These are phyloP conservation scores for Psix sp. DNA, from an alignment of 1,140 invertebrate species.

Conservation along the genomic window DNA sequence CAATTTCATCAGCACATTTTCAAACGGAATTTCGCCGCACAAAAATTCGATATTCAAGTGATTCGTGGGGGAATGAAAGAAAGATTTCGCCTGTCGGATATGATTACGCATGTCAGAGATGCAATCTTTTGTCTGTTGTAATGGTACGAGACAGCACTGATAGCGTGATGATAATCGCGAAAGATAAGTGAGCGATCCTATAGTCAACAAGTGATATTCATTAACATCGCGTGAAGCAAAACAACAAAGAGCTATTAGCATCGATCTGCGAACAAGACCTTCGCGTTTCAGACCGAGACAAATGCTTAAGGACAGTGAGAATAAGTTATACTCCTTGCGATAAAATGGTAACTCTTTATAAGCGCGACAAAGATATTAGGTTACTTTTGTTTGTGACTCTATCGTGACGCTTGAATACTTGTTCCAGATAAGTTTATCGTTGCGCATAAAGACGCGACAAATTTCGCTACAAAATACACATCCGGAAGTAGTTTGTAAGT, in stretches of 20 bases:
- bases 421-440: slow-evolving; percentile 32
- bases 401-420: slow-evolving; percentile 15
- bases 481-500: slow-evolving; percentile 2
- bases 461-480: slow-evolving; percentile 12
- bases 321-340: slow-evolving; percentile 26
- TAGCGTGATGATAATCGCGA: slow-evolving; percentile 54
- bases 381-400: slow-evolving; percentile 18
- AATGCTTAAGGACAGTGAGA: slow-evolving; percentile 11
- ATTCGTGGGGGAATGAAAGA: background rate
- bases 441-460: slow-evolving; percentile 17
- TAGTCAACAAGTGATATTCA: slow-evolving; percentile 60
- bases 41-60: no score
- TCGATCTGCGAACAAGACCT: slow-evolving; percentile 43
- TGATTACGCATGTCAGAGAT: slow-evolving; percentile 22
- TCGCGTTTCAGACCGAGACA: slow-evolving; percentile 26
- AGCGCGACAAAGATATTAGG: slow-evolving; percentile 20
- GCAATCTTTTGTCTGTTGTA: slow-evolving; percentile 26
- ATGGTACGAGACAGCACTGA: slow-evolving; percentile 35
- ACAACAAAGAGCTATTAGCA: slow-evolving; percentile 51
- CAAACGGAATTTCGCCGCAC: no score
- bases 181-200: slow-evolving; percentile 42
- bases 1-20: no score
- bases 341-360: slow-evolving; percentile 13
- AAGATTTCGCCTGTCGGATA: slow-evolving; percentile 1
- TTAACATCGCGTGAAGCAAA: slow-evolving; percentile 59